Base-by-base conservation (phyloP, 2,113 vertebrate genomes). In the Podarcis cretensis region DNA sequence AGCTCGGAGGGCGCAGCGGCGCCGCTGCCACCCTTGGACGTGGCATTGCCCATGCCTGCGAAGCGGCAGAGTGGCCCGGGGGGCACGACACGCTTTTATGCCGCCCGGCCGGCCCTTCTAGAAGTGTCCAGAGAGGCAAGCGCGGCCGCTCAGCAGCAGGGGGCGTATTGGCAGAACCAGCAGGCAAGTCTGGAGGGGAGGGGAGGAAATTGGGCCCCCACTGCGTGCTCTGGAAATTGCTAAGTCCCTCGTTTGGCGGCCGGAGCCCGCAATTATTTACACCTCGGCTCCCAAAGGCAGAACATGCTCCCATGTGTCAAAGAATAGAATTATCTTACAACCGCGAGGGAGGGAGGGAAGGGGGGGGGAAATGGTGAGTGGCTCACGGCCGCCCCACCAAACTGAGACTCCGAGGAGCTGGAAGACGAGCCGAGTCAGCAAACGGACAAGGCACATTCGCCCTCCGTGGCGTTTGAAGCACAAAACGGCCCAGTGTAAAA, bases 171-270 rank as follows among this genome's bases (percentile, higher is more conserved):
- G 96, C 95, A 95, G 95, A 95, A 94, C 92, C 96, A 92, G 95
- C 93, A 30, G 59, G 84, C 84, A 84, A 94, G 94, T 95, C 93
- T 93, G 93, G 92, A 94, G 92, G 90, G 93, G 92, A 94, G 92
- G 90, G 93, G 96, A 96, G 96, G 96, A 96, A 96, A 96, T 95
- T 93, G 94, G 59, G 96, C 96, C 96, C 96, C 96, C 91, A 96
- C 96, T 94, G 96, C 94, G 96, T 93, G 92, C 76, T 30, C 95
- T 93, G 95, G 95, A 95, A 96, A 95, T 88, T 59, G 88, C 94
- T 92, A 92, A 92, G 92, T 87, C 90, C 92, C 95, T 95, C 94
- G 92, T 93, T 95, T 87, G 93, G 94, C 94, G 63, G 59, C 59
- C 59, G 59, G 35, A 40, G 35, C 35, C 93, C 87, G 89, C 89